These are phyloP conservation scores for Oedothorax gibbosus DNA, from an alignment of 1,140 invertebrate genomes.

Conservation along the genomic window DNA sequence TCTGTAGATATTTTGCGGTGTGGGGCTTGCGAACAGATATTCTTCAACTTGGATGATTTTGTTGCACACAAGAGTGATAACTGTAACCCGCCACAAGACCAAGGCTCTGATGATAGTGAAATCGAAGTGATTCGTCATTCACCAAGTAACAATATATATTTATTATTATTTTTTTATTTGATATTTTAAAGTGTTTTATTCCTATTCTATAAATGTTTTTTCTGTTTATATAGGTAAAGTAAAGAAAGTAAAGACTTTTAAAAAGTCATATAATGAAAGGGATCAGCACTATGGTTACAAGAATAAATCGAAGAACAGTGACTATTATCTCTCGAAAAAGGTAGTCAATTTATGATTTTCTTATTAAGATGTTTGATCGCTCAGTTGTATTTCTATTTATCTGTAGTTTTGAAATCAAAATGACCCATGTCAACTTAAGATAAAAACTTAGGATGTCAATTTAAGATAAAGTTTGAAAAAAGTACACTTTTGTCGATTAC, in stretches of 20 bases:
- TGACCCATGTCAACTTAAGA: too few species aligned
- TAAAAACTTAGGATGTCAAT: too few species aligned
- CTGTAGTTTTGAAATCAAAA: too few species aligned
- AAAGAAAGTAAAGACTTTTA: constrained; percentile 34
- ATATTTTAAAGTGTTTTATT: too few species aligned
- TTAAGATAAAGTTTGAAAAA: too few species aligned
- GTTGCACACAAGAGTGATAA: constrained; percentile 56
- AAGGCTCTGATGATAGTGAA: constrained; percentile 43
- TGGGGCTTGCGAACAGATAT: constrained; percentile 51
- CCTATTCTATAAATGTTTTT: background rate
- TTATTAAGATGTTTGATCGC: too few species aligned
- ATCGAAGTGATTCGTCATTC: constrained; percentile 55
- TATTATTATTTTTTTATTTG: background rate
- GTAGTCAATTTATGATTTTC: background rate
- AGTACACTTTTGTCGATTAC: too few species aligned
- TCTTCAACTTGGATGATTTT: constrained; percentile 59
- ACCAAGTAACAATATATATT: constrained; percentile 25
- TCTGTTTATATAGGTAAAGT: constrained; percentile 13
- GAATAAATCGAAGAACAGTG: constrained; percentile 27
- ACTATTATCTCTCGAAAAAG: constrained; percentile 51
- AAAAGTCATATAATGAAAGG: constrained; percentile 35
- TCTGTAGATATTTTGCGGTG: constrained; percentile 49
- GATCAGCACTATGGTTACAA: constrained; percentile 24
- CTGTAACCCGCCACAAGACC: constrained; percentile 10
- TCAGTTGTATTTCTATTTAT: too few species aligned